These are phyloP conservation scores for Xylota segnis DNA, from an alignment of 2,888 invertebrate genomes.

Conservation along the genomic window DNA sequence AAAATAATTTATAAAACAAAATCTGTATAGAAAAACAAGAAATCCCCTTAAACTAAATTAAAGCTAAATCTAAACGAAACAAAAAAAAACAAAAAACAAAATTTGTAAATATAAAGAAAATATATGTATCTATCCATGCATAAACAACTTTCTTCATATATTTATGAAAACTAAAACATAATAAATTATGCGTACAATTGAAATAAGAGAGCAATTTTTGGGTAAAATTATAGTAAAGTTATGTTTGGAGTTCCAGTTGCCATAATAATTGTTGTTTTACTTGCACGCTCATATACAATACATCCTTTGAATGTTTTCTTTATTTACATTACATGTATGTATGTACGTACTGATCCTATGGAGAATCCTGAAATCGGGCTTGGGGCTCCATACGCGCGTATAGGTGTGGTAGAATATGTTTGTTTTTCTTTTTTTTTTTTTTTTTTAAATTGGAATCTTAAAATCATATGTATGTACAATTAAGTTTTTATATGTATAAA, in stretches of 20 bases:
- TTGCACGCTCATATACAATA: not conserved
- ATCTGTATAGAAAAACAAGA: not conserved
- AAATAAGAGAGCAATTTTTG: conserved; percentile 31
- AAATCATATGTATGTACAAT: conserved; percentile 53
- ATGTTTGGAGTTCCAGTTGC: conserved; percentile 30
- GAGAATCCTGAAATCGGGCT: conserved; percentile 7
- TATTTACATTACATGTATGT: too few relatives aligned
- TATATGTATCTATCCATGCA: conserved; percentile 13
- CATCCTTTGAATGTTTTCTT: conserved; percentile 27
- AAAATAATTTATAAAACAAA: not conserved
- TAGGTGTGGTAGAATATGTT: not conserved
- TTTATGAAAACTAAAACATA: conserved; percentile 13
- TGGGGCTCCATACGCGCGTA: conserved; percentile 24
- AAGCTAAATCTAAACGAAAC: conserved; percentile 47
- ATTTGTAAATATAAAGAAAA: conserved; percentile 34
- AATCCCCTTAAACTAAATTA: conserved; percentile 25
- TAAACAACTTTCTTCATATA: conserved; percentile 19
- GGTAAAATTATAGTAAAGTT: conserved; percentile 3
- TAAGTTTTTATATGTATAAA: conserved; percentile 70
- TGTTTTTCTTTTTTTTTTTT: too few relatives aligned
- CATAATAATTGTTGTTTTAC: conserved; percentile 33
- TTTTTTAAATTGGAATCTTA: conserved; percentile 19
- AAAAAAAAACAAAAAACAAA: too few relatives aligned
- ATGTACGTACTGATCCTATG: not conserved
- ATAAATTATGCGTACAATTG: conserved; percentile 46